Percentiles rank a stretch among this genome's conserved stretches.
Evolutionary conservation across 2,888 invertebrate species (phyloP).

Genomic region (Agonum fuliginosum): DNA sequence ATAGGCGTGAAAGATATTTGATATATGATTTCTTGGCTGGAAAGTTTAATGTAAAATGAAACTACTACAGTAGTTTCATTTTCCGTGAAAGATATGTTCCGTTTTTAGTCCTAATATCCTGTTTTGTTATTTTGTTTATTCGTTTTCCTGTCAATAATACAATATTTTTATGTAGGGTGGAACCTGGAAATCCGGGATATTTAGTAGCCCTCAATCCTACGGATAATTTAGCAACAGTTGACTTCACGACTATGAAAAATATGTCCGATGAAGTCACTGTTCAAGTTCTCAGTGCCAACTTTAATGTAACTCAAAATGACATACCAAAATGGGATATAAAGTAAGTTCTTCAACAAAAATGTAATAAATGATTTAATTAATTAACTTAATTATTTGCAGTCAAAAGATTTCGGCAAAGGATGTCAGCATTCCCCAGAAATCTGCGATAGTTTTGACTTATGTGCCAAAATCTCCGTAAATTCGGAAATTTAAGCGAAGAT

Average conservation of each 20-base stretch:
- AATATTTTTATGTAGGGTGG: slow-evolving; percentile 75
- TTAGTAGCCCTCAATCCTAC: slow-evolving; percentile 83
- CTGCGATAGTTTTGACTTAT: slow-evolving; percentile 82
- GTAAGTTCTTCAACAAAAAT: slow-evolving; percentile 52
- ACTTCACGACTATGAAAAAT: slow-evolving; percentile 74
- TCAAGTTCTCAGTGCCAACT: slow-evolving; percentile 74
- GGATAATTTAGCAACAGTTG: slow-evolving; percentile 72
- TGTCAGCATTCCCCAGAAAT: slow-evolving; percentile 78
- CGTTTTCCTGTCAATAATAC: slow-evolving; percentile 26
- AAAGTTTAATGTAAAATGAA: too few species aligned
- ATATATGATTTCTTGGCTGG: too few species aligned
- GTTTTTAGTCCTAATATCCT: too few species aligned
- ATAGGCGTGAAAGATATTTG: too few species aligned
- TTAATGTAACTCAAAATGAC: slow-evolving; percentile 24
- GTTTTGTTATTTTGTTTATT: too few species aligned
- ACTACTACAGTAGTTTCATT: too few species aligned
- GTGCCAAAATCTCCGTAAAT: slow-evolving; percentile 74
- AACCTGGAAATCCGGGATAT: slow-evolving; percentile 84
- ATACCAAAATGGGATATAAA: slow-evolving; percentile 10
- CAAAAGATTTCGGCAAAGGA: slow-evolving; percentile 75
- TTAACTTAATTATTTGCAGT: slow-evolving; percentile 72
- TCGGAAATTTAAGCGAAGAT: neutral
- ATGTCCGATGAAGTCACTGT: slow-evolving; percentile 79
- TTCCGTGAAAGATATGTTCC: too few species aligned
- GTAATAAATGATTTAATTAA: slow-evolving; percentile 62